A percentile compares a stretch with the other conserved stretches of the same genome.
Evolutionary conservation across 2,888 invertebrate species (phyloP).

Genomic region (Ectemnius cavifrons): DNA sequence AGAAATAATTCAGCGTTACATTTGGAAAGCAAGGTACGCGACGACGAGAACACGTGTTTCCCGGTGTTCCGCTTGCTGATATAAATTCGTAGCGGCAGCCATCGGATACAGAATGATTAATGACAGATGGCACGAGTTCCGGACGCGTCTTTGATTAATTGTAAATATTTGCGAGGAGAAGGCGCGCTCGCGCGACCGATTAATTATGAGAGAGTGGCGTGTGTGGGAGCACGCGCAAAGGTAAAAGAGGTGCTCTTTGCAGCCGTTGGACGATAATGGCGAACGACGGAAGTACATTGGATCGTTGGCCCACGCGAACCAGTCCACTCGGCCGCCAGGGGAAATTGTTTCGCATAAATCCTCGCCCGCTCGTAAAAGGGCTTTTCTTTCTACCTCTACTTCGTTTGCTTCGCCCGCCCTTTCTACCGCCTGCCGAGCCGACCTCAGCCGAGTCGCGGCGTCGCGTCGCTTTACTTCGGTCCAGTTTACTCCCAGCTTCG

Average conservation of each 20-base stretch:
- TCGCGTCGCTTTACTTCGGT: constrained; percentile 6
- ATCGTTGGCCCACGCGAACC: constrained; percentile 28
- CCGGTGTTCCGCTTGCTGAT: neutral
- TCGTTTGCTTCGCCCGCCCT: neutral
- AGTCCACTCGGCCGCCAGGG: constrained; percentile 50
- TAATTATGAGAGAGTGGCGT: constrained; percentile 23
- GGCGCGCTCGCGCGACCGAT: constrained; percentile 16
- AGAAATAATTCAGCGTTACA: neutral
- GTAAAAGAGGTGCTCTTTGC: neutral
- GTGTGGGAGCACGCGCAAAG: neutral
- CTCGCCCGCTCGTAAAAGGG: constrained; percentile 66
- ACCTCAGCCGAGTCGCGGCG: too few species aligned
- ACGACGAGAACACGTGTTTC: neutral
- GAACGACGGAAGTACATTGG: neutral
- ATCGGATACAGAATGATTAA: constrained; percentile 11
- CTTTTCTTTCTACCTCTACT: constrained; percentile 22
- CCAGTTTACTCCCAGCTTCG: neutral
- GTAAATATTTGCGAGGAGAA: constrained; percentile 9
- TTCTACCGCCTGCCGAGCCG: constrained; percentile 7
- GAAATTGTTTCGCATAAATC: constrained; percentile 70
- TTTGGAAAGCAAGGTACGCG: neutral
- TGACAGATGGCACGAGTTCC: neutral
- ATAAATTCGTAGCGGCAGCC: neutral
- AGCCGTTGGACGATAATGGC: constrained; percentile 26
- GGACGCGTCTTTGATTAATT: constrained; percentile 24